Conservation (phyloP, 2,797 vertebrate genomes). For the Yasuhikotakia modesta region DNA sequence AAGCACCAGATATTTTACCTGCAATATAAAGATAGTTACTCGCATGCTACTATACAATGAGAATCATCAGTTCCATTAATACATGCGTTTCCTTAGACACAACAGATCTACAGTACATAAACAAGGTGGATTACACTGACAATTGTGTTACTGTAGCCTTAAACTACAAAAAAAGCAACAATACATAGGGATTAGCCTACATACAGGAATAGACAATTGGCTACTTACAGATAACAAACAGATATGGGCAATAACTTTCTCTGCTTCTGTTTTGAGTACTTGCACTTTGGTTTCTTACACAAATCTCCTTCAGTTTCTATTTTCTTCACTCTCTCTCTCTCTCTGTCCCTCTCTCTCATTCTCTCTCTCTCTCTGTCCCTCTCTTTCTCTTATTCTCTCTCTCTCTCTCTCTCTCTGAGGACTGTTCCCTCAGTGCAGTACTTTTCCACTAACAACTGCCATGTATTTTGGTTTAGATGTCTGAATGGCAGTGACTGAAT, state of each 20-base stretch:
- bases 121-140: too few relatives aligned
- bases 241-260: neutral
- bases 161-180: too few relatives aligned
- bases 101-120: too few relatives aligned
- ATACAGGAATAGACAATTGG: neutral
- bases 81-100: neutral
- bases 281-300: neutral
- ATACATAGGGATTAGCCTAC: neutral
- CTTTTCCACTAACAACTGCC: conserved; percentile 48
- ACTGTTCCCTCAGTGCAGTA: conserved; percentile 25
- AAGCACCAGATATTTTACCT: neutral
- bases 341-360: too few relatives aligned
- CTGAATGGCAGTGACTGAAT: neutral
- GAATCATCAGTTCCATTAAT: neutral
- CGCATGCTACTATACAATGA: neutral
- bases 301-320: too few relatives aligned
- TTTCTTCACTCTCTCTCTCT: too few relatives aligned
- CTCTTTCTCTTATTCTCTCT: conserved; percentile 5
- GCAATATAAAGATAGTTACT: conserved; percentile 11
- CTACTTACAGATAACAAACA: neutral
- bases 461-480: conserved; percentile 1
- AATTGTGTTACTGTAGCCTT: too few relatives aligned
- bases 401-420: neutral
- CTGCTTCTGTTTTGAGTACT: neutral
- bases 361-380: conserved; percentile 19